Evolutionary conservation across 2,113 vertebrate genomes (phyloP).

Genomic region (Indicator indicator): DNA sequence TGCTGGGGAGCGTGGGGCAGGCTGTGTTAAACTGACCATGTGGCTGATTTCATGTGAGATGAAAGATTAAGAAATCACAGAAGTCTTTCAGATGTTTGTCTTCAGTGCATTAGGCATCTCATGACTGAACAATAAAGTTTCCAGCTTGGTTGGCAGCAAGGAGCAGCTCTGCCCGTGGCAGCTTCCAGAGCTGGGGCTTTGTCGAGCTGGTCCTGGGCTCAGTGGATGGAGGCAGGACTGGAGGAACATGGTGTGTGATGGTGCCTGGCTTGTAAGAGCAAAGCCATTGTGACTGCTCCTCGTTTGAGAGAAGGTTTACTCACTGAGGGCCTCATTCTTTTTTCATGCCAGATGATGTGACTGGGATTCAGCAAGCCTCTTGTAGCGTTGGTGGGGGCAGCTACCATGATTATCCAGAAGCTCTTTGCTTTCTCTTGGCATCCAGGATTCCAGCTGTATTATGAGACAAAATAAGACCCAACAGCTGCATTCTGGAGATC

Average conservation of each 20-base stretch:
- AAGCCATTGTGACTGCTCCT: background rate
- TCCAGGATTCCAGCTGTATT: background rate
- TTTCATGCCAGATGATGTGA: fast-evolving
- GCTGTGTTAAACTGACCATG: background rate
- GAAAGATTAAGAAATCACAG: background rate
- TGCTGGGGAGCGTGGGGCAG: background rate
- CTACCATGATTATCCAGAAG: background rate
- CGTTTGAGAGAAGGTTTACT: background rate
- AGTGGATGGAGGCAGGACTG: fast-evolving
- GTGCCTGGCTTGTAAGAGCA: background rate
- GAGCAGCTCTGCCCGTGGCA: background rate
- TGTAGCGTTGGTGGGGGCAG: too few relatives aligned
- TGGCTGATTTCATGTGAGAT: background rate
- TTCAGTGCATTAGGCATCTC: background rate
- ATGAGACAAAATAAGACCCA: background rate
- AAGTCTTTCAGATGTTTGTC: background rate
- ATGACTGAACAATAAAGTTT: background rate
- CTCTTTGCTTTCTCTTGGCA: background rate
- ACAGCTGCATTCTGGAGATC: background rate
- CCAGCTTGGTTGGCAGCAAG: background rate
- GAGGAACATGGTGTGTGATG: fast-evolving
- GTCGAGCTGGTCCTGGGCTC: background rate
- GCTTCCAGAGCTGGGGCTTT: background rate
- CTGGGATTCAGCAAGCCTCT: background rate
- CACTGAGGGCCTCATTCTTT: background rate